These are phyloP conservation scores for Xyliphius kryptos DNA, from an alignment of 2,113 vertebrate genomes.

Conservation along the genomic window DNA sequence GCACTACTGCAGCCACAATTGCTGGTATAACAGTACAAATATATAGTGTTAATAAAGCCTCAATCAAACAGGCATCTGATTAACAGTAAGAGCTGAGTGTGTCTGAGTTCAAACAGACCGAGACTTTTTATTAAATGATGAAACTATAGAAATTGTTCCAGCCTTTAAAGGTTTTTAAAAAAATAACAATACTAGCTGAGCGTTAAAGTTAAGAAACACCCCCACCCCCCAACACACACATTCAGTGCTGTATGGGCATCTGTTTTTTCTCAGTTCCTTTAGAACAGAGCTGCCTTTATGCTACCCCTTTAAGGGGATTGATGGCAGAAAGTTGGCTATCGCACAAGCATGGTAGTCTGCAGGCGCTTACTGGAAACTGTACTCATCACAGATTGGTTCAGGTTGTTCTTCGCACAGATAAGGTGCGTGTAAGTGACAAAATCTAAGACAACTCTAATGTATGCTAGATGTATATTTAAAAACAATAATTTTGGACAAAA, in stretches of 20 bases:
- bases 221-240: conserved; percentile 36
- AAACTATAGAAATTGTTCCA: too few species aligned
- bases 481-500: neutral
- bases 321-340: conserved; percentile 69
- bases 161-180: conserved; percentile 14
- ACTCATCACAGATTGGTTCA: conserved; percentile 53
- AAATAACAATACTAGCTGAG: conserved; percentile 39
- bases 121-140: too few species aligned
- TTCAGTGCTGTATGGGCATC: conserved; percentile 65
- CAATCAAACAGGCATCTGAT: too few species aligned
- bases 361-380: conserved; percentile 72
- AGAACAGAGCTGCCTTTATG: conserved; percentile 88
- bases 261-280: conserved; percentile 78
- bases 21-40: neutral
- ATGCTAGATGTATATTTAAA: conserved; percentile 42
- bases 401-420: conserved; percentile 46
- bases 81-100: too few species aligned
- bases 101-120: too few species aligned
- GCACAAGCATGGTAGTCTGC: conserved; percentile 69
- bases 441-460: conserved; percentile 35
- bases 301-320: conserved; percentile 57
- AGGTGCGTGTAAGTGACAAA: conserved; percentile 52
- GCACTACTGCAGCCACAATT: neutral
- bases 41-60: neutral
- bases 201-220: conserved; percentile 47